Evolutionary conservation across 92 coral and sea anemone genomes (phyloP).

Genomic region (Pocillopora meandrina): DNA sequence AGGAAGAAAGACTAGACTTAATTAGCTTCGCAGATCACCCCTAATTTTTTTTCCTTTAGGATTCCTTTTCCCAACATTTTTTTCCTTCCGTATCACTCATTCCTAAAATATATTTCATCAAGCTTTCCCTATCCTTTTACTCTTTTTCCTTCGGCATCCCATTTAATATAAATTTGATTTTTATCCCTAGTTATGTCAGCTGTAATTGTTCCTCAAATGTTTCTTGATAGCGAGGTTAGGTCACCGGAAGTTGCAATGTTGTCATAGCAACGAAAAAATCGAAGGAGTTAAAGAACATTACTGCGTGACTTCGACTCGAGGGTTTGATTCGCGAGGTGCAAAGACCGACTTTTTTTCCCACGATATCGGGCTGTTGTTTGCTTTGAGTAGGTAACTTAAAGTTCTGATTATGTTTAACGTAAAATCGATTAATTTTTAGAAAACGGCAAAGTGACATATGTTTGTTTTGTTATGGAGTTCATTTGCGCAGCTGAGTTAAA

Average conservation of each 20-base stretch:
- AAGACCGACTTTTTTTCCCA: not conserved
- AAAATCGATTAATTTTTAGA: not conserved
- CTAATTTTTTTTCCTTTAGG: too few relatives aligned
- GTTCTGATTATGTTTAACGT: not conserved
- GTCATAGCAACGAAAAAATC: slow-evolving; percentile 18
- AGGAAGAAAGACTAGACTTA: too few relatives aligned
- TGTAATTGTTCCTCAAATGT: too few relatives aligned
- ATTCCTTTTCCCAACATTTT: too few relatives aligned
- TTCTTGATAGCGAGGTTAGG: slow-evolving; percentile 28
- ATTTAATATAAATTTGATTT: too few relatives aligned
- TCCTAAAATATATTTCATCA: too few relatives aligned
- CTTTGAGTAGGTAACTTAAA: slow-evolving; percentile 5
- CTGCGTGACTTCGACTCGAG: not conserved
- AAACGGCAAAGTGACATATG: not conserved
- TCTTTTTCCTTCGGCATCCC: not conserved
- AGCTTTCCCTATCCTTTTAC: too few relatives aligned
- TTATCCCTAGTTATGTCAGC: too few relatives aligned
- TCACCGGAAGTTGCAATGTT: slow-evolving; percentile 1
- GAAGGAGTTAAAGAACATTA: not conserved
- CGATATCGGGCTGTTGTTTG: not conserved
- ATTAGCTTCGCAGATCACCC: too few relatives aligned
- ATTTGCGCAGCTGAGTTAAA: not conserved
- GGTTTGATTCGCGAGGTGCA: slow-evolving; percentile 3
- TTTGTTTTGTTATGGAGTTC: not conserved
- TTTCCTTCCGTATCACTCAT: too few relatives aligned